phyloP scores from a whole-genome alignment of 2,797 vertebrate genomes.

The Cossypha niveicapilla region DNA sequence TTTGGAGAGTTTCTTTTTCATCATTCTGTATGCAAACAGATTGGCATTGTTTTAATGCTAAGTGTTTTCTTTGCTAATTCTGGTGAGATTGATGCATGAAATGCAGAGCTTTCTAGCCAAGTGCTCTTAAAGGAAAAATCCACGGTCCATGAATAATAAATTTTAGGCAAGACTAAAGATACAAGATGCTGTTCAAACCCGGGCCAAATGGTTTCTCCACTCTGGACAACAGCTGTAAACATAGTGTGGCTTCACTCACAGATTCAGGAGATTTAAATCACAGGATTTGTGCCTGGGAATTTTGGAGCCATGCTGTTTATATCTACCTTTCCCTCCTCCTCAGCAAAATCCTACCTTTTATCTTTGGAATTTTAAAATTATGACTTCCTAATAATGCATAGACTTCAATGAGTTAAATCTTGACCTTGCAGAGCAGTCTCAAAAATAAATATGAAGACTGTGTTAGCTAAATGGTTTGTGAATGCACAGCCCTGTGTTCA shows the following conservation, averaged over 20 bases:
- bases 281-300: conserved; percentile 25
- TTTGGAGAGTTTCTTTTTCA: conserved; percentile 33
- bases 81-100: conserved; percentile 49
- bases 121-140: conserved; percentile 27
- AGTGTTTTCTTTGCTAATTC: conserved; percentile 70
- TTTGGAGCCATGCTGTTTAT: neutral
- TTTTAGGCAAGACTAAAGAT: conserved; percentile 58
- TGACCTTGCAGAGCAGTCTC: neutral
- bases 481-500: neutral
- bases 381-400: neutral
- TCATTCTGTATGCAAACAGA: conserved; percentile 42
- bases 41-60: conserved; percentile 28
- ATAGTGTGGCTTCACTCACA: neutral
- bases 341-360: neutral
- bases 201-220: conserved; percentile 7
- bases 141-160: conserved; percentile 48
- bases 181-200: neutral
- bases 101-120: conserved; percentile 48
- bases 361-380: conserved; percentile 19
- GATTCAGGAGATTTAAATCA: conserved; percentile 44
- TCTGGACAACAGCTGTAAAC: conserved; percentile 50
- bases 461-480: neutral
- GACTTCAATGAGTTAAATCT: conserved; percentile 1
- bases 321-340: neutral
- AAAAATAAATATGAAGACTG: neutral